Evolutionary conservation across 2,113 vertebrate species (phyloP).

Genomic region (Rhombomys opimus): DNA sequence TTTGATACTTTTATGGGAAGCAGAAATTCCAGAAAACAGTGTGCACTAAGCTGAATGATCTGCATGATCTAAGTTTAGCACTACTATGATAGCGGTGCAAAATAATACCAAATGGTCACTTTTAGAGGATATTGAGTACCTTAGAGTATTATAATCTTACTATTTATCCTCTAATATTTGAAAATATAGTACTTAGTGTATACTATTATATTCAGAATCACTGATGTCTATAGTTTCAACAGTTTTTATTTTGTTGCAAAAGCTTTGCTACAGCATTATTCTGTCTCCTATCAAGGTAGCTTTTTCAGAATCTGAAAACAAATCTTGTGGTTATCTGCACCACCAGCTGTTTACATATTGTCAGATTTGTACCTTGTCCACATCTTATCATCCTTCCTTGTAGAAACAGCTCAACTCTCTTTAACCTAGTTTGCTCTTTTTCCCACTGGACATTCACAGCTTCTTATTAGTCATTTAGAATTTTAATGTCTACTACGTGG

Average conservation of each 20-base stretch:
- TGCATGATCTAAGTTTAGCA: neutral
- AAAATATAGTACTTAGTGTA: neutral
- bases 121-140: neutral
- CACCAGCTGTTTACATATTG: neutral
- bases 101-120: neutral
- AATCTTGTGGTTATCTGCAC: neutral
- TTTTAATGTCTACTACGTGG: neutral
- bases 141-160: neutral
- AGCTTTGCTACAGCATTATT: neutral
- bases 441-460: neutral
- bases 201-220: neutral
- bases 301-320: neutral
- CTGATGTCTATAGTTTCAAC: neutral
- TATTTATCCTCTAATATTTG: neutral
- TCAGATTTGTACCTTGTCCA: neutral
- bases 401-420: neutral
- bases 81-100: neutral
- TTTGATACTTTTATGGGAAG: neutral
- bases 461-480: neutral
- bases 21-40: neutral
- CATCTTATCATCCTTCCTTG: neutral
- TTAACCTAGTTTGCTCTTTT: neutral
- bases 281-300: neutral
- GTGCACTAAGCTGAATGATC: neutral
- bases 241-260: neutral